Percentiles rank a stretch among this genome's conserved stretches.
These are phyloP conservation scores for Drosophila sp. DNA, from an alignment of 1,140 invertebrate genomes.

Conservation along the genomic window DNA sequence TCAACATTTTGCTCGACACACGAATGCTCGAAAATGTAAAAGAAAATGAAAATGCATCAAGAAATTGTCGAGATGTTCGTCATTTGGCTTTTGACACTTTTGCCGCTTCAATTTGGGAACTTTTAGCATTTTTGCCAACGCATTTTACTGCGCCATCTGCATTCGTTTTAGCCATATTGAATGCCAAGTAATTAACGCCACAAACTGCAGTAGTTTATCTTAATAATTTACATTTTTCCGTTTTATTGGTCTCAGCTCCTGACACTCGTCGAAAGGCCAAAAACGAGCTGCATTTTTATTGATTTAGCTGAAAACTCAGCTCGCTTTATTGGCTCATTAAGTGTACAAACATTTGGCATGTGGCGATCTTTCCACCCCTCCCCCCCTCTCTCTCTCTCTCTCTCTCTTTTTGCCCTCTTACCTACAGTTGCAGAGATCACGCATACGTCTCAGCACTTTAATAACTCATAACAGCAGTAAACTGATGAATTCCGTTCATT, in stretches of 20 bases:
- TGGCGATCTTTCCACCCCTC: not conserved
- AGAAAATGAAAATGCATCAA: constrained; percentile 17
- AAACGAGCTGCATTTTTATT: constrained; percentile 59
- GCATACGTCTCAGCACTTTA: constrained; percentile 54
- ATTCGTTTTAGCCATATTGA: constrained; percentile 10
- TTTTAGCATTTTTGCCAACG: not conserved
- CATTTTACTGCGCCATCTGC: constrained; percentile 14
- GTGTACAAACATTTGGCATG: constrained; percentile 63
- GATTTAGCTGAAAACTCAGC: constrained; percentile 62
- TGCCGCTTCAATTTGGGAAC: not conserved
- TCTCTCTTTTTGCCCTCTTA: not conserved
- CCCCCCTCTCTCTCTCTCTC: not conserved
- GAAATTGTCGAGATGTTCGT: constrained; percentile 38
- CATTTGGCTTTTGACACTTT: constrained; percentile 25
- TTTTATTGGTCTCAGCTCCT: constrained; percentile 28
- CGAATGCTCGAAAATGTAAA: constrained; percentile 40
- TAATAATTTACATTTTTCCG: constrained; percentile 1
- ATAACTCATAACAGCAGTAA: constrained; percentile 37
- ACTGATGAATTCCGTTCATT: constrained; percentile 31
- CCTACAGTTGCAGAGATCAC: constrained; percentile 27
- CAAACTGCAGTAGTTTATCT: constrained; percentile 16
- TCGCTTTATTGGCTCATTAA: constrained; percentile 76
- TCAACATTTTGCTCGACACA: constrained; percentile 32
- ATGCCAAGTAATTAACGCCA: constrained; percentile 63
- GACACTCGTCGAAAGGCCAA: constrained; percentile 28